These are phyloP conservation scores for Anolis apletophallus DNA, from an alignment of 2,797 vertebrate genomes.

Conservation along the genomic window DNA sequence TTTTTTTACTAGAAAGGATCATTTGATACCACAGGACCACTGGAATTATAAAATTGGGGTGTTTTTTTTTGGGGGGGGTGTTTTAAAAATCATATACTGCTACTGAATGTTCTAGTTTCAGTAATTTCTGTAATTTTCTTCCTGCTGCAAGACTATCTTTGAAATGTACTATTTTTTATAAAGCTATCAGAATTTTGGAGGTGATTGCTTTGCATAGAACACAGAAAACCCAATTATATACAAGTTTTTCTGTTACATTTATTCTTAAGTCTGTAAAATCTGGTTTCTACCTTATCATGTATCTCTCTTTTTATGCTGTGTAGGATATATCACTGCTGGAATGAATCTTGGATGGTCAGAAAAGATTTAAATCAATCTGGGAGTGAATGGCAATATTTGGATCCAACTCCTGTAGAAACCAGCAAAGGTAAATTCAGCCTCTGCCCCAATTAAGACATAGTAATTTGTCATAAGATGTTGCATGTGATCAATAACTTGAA, in stretches of 20 bases:
- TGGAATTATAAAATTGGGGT: too few relatives aligned
- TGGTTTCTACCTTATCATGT: neutral
- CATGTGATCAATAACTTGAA: neutral
- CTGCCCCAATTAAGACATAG: neutral
- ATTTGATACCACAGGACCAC: neutral
- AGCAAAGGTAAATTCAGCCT: slow-evolving; percentile 73
- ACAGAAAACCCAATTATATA: too few relatives aligned
- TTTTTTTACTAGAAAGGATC: neutral
- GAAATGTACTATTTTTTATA: too few relatives aligned
- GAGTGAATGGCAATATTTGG: slow-evolving; percentile 85
- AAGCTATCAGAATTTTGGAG: too few relatives aligned
- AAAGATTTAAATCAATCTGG: slow-evolving; percentile 75
- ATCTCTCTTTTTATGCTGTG: slow-evolving; percentile 15
- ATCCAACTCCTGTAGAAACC: slow-evolving; percentile 83
- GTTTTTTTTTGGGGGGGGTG: neutral
- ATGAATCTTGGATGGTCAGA: slow-evolving; percentile 84
- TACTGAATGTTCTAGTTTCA: neutral
- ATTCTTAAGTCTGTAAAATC: neutral
- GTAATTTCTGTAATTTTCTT: too few relatives aligned
- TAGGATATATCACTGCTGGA: slow-evolving; percentile 86
- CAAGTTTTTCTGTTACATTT: neutral
- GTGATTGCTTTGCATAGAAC: too few relatives aligned
- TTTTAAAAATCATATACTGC: neutral
- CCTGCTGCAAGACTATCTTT: too few relatives aligned
- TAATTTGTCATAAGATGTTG: neutral